These are phyloP conservation scores for Mugil cephalus DNA, from an alignment of 2,113 vertebrate species.

Conservation along the genomic window DNA sequence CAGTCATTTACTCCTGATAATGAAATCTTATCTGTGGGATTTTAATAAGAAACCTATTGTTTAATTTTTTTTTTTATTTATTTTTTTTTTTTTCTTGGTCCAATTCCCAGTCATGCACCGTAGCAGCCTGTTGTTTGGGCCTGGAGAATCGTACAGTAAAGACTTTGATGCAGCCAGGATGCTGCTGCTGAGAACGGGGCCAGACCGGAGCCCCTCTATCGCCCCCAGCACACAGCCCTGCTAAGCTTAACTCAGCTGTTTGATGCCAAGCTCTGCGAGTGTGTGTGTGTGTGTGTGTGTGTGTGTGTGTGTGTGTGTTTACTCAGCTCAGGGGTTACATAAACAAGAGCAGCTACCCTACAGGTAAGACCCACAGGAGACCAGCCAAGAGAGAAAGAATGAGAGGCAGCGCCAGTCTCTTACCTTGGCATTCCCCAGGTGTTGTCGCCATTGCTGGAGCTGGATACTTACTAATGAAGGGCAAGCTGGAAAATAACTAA, in stretches of 20 bases:
- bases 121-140: slow-evolving; percentile 73
- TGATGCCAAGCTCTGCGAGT: slow-evolving; percentile 71
- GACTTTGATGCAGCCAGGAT: slow-evolving; percentile 69
- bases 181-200: slow-evolving; percentile 70
- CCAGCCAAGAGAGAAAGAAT: slow-evolving; percentile 53
- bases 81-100: slow-evolving; percentile 47
- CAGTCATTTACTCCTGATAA: slow-evolving; percentile 39
- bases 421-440: slow-evolving; percentile 64
- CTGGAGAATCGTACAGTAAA: slow-evolving; percentile 60
- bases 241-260: slow-evolving; percentile 77
- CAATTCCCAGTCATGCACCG: slow-evolving; percentile 50
- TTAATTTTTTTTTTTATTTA: slow-evolving; percentile 29
- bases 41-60: slow-evolving; percentile 68
- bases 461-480: slow-evolving; percentile 72
- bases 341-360: slow-evolving; percentile 79
- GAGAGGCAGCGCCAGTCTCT: slow-evolving; percentile 59
- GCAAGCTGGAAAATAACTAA: slow-evolving; percentile 68
- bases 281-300: slow-evolving; percentile 48
- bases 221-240: slow-evolving; percentile 69
- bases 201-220: slow-evolving; percentile 66
- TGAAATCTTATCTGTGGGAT: slow-evolving; percentile 56
- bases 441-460: slow-evolving; percentile 65
- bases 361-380: slow-evolving; percentile 79
- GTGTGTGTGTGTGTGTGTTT: slow-evolving; percentile 51
- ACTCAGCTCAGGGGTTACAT: slow-evolving; percentile 74